These are phyloP conservation scores for Rhagonycha fulva DNA, from an alignment of 2,888 invertebrate species.

Conservation along the genomic window DNA sequence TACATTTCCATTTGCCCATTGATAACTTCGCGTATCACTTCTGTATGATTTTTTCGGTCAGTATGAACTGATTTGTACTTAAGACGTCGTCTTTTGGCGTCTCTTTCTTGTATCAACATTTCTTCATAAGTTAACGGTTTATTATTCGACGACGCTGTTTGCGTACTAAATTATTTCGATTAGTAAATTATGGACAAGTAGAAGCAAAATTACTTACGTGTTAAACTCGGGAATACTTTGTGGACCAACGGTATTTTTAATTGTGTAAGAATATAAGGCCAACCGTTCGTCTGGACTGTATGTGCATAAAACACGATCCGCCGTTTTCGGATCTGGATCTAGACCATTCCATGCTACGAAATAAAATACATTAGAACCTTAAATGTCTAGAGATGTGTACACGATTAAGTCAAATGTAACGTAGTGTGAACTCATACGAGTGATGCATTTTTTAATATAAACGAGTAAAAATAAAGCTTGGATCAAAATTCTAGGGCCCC, in stretches of 20 bases:
- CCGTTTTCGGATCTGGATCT: conserved; percentile 51
- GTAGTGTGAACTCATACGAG: too few species aligned
- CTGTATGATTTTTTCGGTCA: conserved; percentile 61
- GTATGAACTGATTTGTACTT: conserved; percentile 63
- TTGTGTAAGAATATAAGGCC: conserved; percentile 61
- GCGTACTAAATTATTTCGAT: conserved; percentile 23
- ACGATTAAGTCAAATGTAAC: neutral
- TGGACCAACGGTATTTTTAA: conserved; percentile 48
- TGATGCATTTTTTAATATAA: too few species aligned
- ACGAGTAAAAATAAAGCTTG: neutral
- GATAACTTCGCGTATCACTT: conserved; percentile 64
- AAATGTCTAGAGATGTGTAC: neutral
- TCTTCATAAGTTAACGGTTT: conserved; percentile 55
- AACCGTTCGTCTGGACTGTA: conserved; percentile 62
- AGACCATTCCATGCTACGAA: conserved; percentile 51
- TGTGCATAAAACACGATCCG: conserved; percentile 50
- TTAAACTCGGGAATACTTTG: conserved; percentile 48
- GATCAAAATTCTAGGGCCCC: too few species aligned
- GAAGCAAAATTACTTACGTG: conserved; percentile 43
- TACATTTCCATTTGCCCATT: conserved; percentile 58
- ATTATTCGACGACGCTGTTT: conserved; percentile 36
- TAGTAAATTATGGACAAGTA: neutral
- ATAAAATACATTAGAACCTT: conserved; percentile 1
- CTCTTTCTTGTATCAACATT: conserved; percentile 60
- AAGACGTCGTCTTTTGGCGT: conserved; percentile 63